Base-by-base conservation (phyloP, 2,797 vertebrate genomes). In the Melanotaenia pygmaea region DNA sequence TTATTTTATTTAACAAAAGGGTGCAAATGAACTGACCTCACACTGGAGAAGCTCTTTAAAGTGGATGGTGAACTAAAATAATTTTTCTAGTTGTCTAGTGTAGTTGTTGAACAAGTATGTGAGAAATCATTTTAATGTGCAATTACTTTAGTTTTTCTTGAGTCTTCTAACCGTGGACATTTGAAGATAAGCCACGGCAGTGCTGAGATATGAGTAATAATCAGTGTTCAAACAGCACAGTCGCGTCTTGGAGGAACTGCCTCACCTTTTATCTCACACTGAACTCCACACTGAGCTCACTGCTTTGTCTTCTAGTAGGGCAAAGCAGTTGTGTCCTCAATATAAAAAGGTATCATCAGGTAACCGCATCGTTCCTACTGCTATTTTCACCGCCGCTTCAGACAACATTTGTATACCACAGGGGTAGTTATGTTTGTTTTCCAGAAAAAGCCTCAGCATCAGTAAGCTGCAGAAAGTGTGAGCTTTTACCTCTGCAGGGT, bases 351-450 rank as follows among this genome's bases (percentile, higher is more conserved):
- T 47, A 70, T 73, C 72, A 84, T 76, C 74, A 74, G 60, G 85
- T 80, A 89, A 76, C 71, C 6, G 61, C 81, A 69, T 69, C 58
- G 65, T 79, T 72, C 62, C 76, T 50, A 22, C 70, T 70, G 70
- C 75, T 81, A 38, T 89, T 81, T 83, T 2, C 62, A 53, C 70
- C 45, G 50, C 67, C 13, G 56, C 74, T 83, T 90, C 85, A 88
- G 84, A 87, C 76, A 80, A 67, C 64, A 53, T 6, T 13, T 9
- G 5, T 32, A 59, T 77, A 81, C 87, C 87, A 87, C 79, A 65
- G 78, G 86, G 86, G 69, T 64, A 34, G 68, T 62, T 67, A 59
- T 77, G 68, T 85, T 91, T 84, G 76, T 80, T 83, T 76, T 87
- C 69, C 72, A 69, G 70, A 77, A 84, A 77, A 72, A 61, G 57